Conservation (phyloP, 1,140 invertebrate genomes). For the Drosophila truncata region DNA sequence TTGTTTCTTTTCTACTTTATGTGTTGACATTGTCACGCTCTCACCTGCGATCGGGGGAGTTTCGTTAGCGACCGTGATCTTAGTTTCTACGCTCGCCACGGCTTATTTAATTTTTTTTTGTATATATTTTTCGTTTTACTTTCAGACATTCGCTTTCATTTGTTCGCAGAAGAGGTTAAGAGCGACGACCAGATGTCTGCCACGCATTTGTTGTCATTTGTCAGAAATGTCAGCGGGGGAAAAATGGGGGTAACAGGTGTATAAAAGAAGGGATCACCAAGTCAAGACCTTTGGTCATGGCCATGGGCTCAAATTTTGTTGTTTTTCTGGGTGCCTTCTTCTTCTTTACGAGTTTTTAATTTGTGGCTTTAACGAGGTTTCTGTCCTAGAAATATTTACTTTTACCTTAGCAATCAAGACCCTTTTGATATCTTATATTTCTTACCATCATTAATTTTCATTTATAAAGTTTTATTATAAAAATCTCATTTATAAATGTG, state of each 20-base stretch:
- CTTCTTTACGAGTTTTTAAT: constrained; percentile 32
- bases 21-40: constrained; percentile 73
- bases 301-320: constrained; percentile 5
- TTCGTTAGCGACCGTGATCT: constrained; percentile 12
- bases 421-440: not conserved
- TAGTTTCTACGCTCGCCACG: constrained; percentile 23
- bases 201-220: constrained; percentile 59
- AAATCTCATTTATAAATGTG: not conserved
- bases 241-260: constrained; percentile 3
- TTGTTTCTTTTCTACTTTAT: constrained; percentile 16
- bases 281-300: constrained; percentile 38
- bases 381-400: not conserved
- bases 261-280: not conserved
- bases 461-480: not conserved
- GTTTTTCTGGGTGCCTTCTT: not conserved
- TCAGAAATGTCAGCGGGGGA: constrained; percentile 44
- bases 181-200: constrained; percentile 49
- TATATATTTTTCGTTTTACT: constrained; percentile 11
- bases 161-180: constrained; percentile 18
- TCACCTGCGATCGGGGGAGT: constrained; percentile 39
- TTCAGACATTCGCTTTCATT: constrained; percentile 60
- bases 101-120: constrained; percentile 24
- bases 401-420: constrained; percentile 2
- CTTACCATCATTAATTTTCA: not conserved
- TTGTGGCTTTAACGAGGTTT: not conserved